These are phyloP conservation scores for Dolichallabes microphthalmus DNA, from an alignment of 2,113 vertebrate species.

Conservation along the genomic window DNA sequence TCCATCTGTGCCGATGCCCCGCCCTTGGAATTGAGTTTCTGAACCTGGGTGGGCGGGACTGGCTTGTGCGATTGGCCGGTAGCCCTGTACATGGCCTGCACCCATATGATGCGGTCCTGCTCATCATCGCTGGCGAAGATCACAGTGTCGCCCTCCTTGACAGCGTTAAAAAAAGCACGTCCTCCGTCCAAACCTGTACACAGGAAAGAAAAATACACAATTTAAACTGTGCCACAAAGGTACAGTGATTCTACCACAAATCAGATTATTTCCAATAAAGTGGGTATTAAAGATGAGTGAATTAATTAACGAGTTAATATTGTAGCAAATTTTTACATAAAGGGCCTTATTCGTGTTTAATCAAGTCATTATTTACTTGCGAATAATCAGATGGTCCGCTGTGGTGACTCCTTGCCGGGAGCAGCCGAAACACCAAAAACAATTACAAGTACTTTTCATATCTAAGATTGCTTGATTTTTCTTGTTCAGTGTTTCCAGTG, in stretches of 20 bases:
- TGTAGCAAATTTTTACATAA: background rate
- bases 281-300: background rate
- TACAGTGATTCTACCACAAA: background rate
- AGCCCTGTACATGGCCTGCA: conserved; percentile 98
- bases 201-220: background rate
- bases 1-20: conserved; percentile 96
- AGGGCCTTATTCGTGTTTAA: background rate
- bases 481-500: background rate
- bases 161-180: conserved; percentile 96
- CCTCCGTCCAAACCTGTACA: conserved; percentile 92
- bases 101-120: conserved; percentile 98
- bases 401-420: too few species aligned
- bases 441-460: background rate
- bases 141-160: conserved; percentile 98
- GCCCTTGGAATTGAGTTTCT: conserved; percentile 99
- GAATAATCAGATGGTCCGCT: background rate
- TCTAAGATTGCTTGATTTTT: background rate
- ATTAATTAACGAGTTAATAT: background rate
- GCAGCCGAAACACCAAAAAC: too few species aligned
- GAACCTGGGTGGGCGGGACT: conserved; percentile 97
- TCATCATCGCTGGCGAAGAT: conserved; percentile 98
- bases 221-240: background rate
- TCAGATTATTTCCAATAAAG: background rate
- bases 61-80: conserved; percentile 99
- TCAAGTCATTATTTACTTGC: background rate